A percentile compares a stretch with the other conserved stretches of the same genome.
Evolutionary conservation across 2,888 invertebrate species (phyloP).

Genomic region (Nomada lathburiana): DNA sequence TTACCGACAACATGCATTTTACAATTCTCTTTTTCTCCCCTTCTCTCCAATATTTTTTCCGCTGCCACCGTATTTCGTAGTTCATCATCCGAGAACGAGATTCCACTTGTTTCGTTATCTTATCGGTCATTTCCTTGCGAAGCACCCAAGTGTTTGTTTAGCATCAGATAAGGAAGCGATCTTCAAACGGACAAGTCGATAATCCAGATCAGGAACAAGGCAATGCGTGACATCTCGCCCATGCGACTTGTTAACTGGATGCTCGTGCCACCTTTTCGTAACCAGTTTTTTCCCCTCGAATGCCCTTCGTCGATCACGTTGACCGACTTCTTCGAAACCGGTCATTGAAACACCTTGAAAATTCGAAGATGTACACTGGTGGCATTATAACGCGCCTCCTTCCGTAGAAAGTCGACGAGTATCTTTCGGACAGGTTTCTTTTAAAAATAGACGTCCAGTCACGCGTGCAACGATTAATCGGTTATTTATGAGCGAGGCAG

Average conservation of each 20-base stretch:
- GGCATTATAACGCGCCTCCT: background rate
- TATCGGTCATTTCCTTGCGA: constrained; percentile 56
- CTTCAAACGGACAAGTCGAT: constrained; percentile 45
- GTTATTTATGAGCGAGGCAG: background rate
- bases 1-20: background rate
- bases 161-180: constrained; percentile 60
- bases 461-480: background rate
- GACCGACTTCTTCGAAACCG: constrained; percentile 54
- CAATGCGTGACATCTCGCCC: constrained; percentile 36
- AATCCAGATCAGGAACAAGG: constrained; percentile 54
- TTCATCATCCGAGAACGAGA: background rate
- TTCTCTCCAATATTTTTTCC: background rate
- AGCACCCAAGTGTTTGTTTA: constrained; percentile 49
- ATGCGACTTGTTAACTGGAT: constrained; percentile 42
- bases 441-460: background rate
- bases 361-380: constrained; percentile 34
- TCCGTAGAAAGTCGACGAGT: background rate
- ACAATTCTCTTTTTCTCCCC: too few relatives aligned
- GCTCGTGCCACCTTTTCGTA: constrained; percentile 55
- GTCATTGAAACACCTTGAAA: constrained; percentile 46
- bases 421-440: background rate
- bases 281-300: constrained; percentile 38
- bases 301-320: constrained; percentile 48
- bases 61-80: background rate
- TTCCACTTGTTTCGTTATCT: constrained; percentile 53